Evolutionary conservation across 2,797 vertebrate genomes (phyloP).

Genomic region (Lutjanus campechanus): DNA sequence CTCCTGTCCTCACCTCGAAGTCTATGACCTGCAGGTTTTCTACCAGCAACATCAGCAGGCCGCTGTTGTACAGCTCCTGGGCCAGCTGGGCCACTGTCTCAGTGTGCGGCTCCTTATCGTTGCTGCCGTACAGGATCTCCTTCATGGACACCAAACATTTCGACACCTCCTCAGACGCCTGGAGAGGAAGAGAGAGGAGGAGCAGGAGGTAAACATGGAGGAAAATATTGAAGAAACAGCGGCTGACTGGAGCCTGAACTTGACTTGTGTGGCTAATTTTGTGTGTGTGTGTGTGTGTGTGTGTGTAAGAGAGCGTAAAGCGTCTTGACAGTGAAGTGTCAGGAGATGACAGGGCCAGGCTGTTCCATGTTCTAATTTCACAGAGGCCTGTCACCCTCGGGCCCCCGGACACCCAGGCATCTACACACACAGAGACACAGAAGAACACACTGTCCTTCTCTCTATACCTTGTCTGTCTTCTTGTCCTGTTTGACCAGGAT

Average conservation of each 20-base stretch:
- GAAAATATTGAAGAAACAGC: too few species aligned
- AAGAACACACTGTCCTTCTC: constrained; percentile 1
- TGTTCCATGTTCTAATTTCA: constrained; percentile 59
- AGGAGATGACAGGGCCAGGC: constrained; percentile 54
- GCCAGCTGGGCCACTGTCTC: constrained; percentile 96
- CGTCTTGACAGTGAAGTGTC: constrained; percentile 64
- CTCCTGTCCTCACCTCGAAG: constrained; percentile 90
- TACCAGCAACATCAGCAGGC: constrained; percentile 92
- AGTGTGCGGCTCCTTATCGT: constrained; percentile 95
- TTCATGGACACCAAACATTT: constrained; percentile 98
- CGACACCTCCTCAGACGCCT: constrained; percentile 98
- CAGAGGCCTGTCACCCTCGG: constrained; percentile 59
- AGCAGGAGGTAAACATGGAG: neutral
- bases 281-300: neutral
- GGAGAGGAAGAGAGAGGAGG: constrained; percentile 3
- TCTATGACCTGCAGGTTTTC: constrained; percentile 96
- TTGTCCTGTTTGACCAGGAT: constrained; percentile 96
- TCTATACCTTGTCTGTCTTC: constrained; percentile 95
- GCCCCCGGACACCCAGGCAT: constrained; percentile 18
- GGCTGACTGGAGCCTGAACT: neutral
- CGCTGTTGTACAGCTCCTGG: constrained; percentile 95
- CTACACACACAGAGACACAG: constrained; percentile 12
- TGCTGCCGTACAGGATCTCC: constrained; percentile 95
- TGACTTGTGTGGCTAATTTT: constrained; percentile 1
- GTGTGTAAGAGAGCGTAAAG: constrained; percentile 6